Evolutionary conservation across 2,888 invertebrate genomes (phyloP).

Genomic region (Andricus curvator): DNA sequence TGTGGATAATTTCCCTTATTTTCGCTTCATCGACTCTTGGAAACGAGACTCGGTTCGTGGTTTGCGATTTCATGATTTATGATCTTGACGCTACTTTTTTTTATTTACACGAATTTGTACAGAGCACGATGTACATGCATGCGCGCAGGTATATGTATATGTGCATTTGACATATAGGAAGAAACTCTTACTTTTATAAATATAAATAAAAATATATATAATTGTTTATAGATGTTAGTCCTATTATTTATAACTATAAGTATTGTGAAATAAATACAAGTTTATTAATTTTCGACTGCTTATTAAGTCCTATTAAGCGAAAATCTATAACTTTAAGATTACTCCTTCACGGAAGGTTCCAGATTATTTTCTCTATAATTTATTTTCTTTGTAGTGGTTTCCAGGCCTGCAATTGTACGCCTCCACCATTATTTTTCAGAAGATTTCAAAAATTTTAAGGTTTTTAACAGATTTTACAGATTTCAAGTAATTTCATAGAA

Average conservation of each 20-base stretch:
- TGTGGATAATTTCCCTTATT: conserved; percentile 43
- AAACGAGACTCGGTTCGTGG: conserved; percentile 36
- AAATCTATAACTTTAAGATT: background rate
- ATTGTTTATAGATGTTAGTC: conserved; percentile 67
- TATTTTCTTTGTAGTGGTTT: background rate
- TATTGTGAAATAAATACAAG: conserved; percentile 72
- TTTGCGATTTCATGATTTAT: conserved; percentile 37
- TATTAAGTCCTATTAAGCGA: background rate
- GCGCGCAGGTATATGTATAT: conserved; percentile 38
- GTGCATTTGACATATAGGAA: conserved; percentile 45
- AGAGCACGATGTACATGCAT: conserved; percentile 54
- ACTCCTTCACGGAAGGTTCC: background rate
- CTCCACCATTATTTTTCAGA: too few species aligned
- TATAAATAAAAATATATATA: conserved; percentile 57
- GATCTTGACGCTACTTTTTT: conserved; percentile 43
- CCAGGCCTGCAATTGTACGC: too few species aligned
- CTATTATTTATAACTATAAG: conserved; percentile 73
- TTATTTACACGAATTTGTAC: conserved; percentile 55
- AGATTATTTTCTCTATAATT: background rate
- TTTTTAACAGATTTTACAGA: too few species aligned
- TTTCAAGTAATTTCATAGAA: too few species aligned
- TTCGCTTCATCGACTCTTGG: conserved; percentile 43
- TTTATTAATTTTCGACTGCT: conserved; percentile 59
- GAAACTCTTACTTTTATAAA: conserved; percentile 50
- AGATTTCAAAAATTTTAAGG: too few species aligned